These are phyloP conservation scores for Garra rufa DNA, from an alignment of 2,113 vertebrate genomes.

Conservation along the genomic window DNA sequence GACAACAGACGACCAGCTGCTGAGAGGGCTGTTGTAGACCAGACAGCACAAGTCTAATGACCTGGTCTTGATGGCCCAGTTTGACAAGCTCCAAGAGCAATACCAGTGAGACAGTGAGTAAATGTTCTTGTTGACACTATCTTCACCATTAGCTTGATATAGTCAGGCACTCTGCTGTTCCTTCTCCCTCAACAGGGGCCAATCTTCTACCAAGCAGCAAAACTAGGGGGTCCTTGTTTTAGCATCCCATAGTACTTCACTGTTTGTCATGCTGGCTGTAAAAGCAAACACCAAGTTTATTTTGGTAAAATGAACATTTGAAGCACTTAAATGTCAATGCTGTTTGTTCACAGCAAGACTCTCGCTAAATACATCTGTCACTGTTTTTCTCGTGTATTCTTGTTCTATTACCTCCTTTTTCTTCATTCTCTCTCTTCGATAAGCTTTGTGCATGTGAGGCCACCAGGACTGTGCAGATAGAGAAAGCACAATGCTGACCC, in stretches of 20 bases:
- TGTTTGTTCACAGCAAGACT: neutral
- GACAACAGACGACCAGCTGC: neutral
- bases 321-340: neutral
- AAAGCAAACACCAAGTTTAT: neutral
- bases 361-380: neutral
- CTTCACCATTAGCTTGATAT: constrained; percentile 25
- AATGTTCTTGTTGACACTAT: constrained; percentile 26
- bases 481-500: constrained; percentile 69
- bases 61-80: neutral
- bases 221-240: neutral
- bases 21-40: neutral
- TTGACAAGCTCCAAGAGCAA: constrained; percentile 18
- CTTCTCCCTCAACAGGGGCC: neutral
- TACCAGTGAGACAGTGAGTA: constrained; percentile 15
- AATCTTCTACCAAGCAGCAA: neutral
- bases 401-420: neutral
- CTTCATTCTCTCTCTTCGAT: constrained; percentile 52
- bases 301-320: neutral
- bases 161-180: neutral
- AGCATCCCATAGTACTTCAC: neutral
- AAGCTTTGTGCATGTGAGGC: constrained; percentile 65
- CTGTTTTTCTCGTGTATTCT: constrained; percentile 10
- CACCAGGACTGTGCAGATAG: constrained; percentile 68
- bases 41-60: neutral
- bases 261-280: neutral